Evolutionary conservation across 2,113 vertebrate genomes (phyloP).

Genomic region (Neolamprologus kungweensis): DNA sequence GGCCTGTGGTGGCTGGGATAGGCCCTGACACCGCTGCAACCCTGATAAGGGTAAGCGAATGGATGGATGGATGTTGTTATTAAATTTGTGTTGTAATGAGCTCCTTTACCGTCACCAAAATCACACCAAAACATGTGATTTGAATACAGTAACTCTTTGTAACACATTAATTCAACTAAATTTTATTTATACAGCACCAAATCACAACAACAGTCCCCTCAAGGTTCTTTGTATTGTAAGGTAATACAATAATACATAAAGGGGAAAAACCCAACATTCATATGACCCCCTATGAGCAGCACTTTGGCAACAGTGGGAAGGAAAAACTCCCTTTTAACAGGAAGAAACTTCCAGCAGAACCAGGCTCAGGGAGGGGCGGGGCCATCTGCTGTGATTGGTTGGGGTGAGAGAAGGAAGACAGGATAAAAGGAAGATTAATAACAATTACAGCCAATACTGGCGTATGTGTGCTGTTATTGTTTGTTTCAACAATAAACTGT

Average conservation of each 20-base stretch:
- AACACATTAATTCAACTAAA: fast-evolving
- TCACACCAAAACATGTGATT: not conserved
- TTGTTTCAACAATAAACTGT: not conserved
- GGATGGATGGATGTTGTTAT: not conserved
- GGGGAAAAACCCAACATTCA: not conserved
- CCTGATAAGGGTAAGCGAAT: not conserved
- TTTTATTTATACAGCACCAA: fast-evolving
- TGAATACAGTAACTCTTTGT: fast-evolving
- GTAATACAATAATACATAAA: not conserved
- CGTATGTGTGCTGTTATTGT: not conserved
- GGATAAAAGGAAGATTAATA: not conserved
- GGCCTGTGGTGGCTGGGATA: not conserved
- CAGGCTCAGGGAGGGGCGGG: not conserved
- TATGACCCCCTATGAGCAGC: not conserved
- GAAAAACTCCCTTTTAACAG: not conserved
- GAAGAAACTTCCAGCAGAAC: fast-evolving
- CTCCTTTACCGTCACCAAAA: not conserved
- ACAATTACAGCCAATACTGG: not conserved
- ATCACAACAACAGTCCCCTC: not conserved
- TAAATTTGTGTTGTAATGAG: fast-evolving
- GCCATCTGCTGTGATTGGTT: not conserved
- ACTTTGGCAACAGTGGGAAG: not conserved
- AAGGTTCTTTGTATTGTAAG: not conserved
- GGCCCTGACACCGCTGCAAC: fast-evolving
- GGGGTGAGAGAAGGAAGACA: not conserved